A percentile compares a stretch with the other conserved stretches of the same genome.
These are phyloP conservation scores for Oligia latruncula DNA, from an alignment of 2,888 invertebrate species.

Conservation along the genomic window DNA sequence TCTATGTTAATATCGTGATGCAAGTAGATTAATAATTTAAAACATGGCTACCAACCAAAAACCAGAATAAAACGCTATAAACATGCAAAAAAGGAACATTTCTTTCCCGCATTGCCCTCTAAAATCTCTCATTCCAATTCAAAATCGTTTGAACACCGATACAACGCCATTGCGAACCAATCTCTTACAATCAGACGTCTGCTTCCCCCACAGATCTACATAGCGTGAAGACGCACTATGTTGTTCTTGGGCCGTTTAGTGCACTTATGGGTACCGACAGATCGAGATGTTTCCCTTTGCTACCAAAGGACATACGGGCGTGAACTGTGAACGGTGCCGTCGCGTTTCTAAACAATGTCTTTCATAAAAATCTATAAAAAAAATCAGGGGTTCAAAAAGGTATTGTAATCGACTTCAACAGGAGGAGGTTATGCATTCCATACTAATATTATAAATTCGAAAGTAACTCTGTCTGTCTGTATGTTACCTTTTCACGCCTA, in stretches of 20 bases:
- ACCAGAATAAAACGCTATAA: neutral
- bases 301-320: conserved; percentile 61
- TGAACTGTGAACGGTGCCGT: conserved; percentile 23
- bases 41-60: neutral
- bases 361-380: neutral
- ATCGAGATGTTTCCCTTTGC: conserved; percentile 59
- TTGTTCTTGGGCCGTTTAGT: conserved; percentile 79
- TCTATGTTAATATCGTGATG: neutral
- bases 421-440: neutral
- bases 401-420: neutral
- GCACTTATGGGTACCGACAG: conserved; percentile 77
- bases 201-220: conserved; percentile 75
- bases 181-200: conserved; percentile 68
- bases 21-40: neutral
- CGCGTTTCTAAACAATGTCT: neutral
- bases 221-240: conserved; percentile 78
- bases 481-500: too few relatives aligned
- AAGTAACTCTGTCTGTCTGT: too few relatives aligned
- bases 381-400: too few relatives aligned
- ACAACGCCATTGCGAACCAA: conserved; percentile 68
- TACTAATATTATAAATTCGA: too few relatives aligned
- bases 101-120: conserved; percentile 21
- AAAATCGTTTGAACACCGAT: conserved; percentile 53
- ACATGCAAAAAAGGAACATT: conserved; percentile 24
- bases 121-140: conserved; percentile 56